phyloP scores from a whole-genome alignment of 2,888 invertebrate species.

The Sarcophaga carnaria region DNA sequence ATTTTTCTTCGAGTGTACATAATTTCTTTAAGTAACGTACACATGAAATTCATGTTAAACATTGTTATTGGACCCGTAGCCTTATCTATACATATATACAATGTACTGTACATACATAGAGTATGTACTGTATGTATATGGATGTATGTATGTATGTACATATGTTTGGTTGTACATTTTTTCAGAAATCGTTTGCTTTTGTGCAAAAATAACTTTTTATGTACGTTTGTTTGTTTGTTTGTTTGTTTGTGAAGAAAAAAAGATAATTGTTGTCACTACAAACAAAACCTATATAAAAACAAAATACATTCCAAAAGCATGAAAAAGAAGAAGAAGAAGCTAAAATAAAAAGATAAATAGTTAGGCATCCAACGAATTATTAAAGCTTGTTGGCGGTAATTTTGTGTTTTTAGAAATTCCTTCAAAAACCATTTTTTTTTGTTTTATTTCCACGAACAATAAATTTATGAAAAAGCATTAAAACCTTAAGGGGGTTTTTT shows the following conservation, averaged over 20 bases:
- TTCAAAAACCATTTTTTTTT: slow-evolving; percentile 9
- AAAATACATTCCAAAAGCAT: slow-evolving; percentile 14
- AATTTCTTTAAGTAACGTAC: slow-evolving; percentile 54
- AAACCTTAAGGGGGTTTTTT: neutral
- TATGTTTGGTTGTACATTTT: neutral
- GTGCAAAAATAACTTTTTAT: slow-evolving; percentile 66
- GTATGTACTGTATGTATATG: neutral
- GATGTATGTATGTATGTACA: neutral
- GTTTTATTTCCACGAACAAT: too few relatives aligned
- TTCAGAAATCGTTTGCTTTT: slow-evolving; percentile 48
- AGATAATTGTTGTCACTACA: slow-evolving; percentile 68
- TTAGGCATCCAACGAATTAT: slow-evolving; percentile 56
- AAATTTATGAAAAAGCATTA: too few relatives aligned
- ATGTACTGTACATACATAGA: neutral
- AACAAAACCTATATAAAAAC: slow-evolving; percentile 36
- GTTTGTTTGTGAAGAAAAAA: neutral
- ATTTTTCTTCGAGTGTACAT: slow-evolving; percentile 45
- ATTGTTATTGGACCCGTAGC: slow-evolving; percentile 59
- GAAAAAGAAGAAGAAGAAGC: neutral
- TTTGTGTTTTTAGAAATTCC: slow-evolving; percentile 53
- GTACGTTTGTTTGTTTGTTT: slow-evolving; percentile 27
- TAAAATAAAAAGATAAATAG: slow-evolving; percentile 45
- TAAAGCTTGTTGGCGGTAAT: slow-evolving; percentile 62
- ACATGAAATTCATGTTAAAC: slow-evolving; percentile 66
- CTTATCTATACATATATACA: neutral